phyloP scores from a whole-genome alignment of 1,140 invertebrate genomes.

The Ericerus pela region DNA sequence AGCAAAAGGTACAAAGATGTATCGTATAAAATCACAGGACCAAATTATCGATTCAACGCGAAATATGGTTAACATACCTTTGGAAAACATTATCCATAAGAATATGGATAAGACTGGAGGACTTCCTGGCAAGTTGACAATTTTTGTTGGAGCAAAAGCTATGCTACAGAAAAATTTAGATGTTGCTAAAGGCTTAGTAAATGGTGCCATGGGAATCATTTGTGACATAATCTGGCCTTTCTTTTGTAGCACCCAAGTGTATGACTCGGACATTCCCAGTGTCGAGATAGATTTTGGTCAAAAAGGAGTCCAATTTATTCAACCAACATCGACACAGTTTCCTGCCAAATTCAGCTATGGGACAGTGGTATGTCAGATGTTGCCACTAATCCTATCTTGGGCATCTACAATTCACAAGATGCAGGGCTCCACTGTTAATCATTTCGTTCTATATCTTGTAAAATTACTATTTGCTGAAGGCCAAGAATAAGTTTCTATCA shows the following conservation, averaged over 20 bases:
- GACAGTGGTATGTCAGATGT: conserved; percentile 26
- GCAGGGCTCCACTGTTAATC: conserved; percentile 28
- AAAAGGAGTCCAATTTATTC: conserved; percentile 17
- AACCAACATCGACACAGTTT: conserved; percentile 21
- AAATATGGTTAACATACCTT: conserved; percentile 23
- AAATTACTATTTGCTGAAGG: conserved; percentile 21
- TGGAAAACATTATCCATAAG: conserved; percentile 22
- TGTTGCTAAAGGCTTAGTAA: conserved; percentile 28
- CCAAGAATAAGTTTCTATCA: no score
- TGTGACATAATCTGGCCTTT: conserved; percentile 25
- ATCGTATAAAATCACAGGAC: conserved; percentile 23
- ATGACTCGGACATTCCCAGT: conserved; percentile 21
- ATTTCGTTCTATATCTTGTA: conserved; percentile 28
- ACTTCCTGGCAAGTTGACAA: conserved; percentile 21
- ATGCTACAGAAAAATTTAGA: conserved; percentile 29
- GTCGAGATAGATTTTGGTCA: conserved; percentile 21
- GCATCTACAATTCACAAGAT: conserved; percentile 30
- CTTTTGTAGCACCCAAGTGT: conserved; percentile 23
- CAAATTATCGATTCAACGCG: conserved; percentile 20
- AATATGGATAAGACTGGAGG: conserved; percentile 24
- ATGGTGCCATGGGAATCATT: conserved; percentile 27
- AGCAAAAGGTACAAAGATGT: conserved; percentile 13
- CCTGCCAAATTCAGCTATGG: conserved; percentile 18
- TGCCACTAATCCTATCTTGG: conserved; percentile 30
- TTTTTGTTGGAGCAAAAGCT: conserved; percentile 24